Base-by-base conservation (phyloP, 2,113 vertebrate genomes). In the Ophiodon elongatus region DNA sequence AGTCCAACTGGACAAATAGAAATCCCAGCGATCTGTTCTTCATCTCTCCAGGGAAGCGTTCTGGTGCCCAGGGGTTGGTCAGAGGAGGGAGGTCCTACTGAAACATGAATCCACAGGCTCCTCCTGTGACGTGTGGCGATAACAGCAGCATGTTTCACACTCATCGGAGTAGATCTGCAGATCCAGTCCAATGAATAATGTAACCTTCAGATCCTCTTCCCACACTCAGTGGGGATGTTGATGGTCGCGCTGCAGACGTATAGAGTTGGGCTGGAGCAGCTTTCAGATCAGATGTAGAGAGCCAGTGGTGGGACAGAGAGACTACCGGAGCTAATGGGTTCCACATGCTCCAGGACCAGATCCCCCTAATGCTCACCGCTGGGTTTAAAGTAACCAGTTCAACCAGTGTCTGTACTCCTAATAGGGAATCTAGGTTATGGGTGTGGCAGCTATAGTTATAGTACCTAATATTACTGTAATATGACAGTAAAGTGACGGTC, bases 211-310 rank as follows among this genome's bases (percentile, higher is more conserved):
- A 60, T 72, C 50, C 71, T 13, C 35, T 57, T n/a, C 63, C 1
- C 67, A 13, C 14, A 6, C 54, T 65, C 15, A 2, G 17, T 19
- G 41, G 63, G 37, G 11, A 39, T 43, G 63, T 60, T 68, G 27
- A 69, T 56, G 33, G 54, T 74, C 25, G 29, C 27, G 52, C 70
- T 69, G 56, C 47, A 59, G 23, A 62, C 72, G 43, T 25, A 3
- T 50, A 70, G 73, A 70, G 73, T 71, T 72, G 39, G 74, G 83
- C 67, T 65, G 31, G 39, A 27, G 2, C 56, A 31, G 39, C 14
- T 63, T 77, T 67, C 62, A 74, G 74, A 79, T 84, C 83, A 2
- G 73, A 80, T 83, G 74, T 54, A 33, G 62, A 76, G 33, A 29
- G 60, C 14, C 56, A 14, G 35, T 23, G 56, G 29, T 59, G 65